Evolutionary conservation across 1,140 invertebrate species (phyloP).

Genomic region (Danaus melanippus): DNA sequence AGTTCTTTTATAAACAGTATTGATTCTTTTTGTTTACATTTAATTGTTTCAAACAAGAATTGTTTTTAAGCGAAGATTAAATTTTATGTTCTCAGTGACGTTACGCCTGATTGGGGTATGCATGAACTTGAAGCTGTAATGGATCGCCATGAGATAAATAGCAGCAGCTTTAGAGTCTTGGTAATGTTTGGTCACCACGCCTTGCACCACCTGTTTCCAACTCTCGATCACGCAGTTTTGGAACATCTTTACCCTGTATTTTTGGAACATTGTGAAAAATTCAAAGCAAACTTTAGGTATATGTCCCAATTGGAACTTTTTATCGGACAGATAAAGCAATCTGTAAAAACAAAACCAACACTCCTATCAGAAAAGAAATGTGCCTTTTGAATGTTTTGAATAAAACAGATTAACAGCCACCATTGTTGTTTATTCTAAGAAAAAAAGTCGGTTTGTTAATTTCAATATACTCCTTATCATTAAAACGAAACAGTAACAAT

Average conservation of each 20-base stretch:
- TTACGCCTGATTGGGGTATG: conserved; percentile 83
- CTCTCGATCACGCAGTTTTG: conserved; percentile 83
- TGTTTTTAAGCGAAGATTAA: neutral
- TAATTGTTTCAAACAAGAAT: neutral
- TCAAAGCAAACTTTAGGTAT: conserved; percentile 73
- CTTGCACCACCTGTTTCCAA: conserved; percentile 88
- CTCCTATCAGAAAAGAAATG: conserved; percentile 3
- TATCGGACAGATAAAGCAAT: conserved; percentile 76
- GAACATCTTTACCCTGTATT: conserved; percentile 77
- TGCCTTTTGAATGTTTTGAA: too few relatives aligned
- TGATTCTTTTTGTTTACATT: neutral
- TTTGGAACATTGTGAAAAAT: conserved; percentile 79
- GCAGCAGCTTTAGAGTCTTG: conserved; percentile 78
- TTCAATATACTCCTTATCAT: too few relatives aligned
- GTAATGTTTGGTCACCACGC: conserved; percentile 83
- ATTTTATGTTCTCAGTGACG: conserved; percentile 34
- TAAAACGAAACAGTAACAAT: too few relatives aligned
- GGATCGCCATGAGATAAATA: conserved; percentile 80
- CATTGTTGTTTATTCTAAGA: too few relatives aligned
- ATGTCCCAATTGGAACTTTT: conserved; percentile 75
- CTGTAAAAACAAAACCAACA: conserved; percentile 35
- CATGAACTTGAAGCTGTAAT: conserved; percentile 83
- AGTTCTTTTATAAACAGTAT: too few relatives aligned
- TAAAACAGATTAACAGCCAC: too few relatives aligned
- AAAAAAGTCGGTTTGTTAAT: too few relatives aligned